Evolutionary conservation across 2,888 invertebrate genomes (phyloP).

Genomic region (Antitype chi): DNA sequence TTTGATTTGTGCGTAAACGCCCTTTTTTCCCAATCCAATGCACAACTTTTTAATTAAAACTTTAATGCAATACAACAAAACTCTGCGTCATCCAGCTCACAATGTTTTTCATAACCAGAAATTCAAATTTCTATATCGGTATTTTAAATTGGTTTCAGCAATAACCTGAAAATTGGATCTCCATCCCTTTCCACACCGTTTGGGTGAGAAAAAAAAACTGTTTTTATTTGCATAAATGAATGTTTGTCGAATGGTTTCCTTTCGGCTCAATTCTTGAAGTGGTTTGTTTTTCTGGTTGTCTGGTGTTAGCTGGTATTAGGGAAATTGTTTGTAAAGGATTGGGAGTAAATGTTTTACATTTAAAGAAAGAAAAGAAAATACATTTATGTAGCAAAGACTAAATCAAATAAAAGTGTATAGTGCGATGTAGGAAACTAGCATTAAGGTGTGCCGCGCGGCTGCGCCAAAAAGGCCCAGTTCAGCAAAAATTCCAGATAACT

Average conservation of each 20-base stretch:
- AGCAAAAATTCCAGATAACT: too few relatives aligned
- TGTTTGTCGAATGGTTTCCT: constrained; percentile 58
- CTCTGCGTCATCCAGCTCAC: not conserved
- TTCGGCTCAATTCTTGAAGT: constrained; percentile 39
- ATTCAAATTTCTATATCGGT: constrained; percentile 47
- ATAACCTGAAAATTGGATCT: constrained; percentile 67
- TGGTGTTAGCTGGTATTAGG: not conserved
- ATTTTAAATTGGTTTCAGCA: constrained; percentile 62
- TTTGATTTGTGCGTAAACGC: not conserved
- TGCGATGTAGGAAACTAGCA: too few relatives aligned
- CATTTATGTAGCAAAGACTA: too few relatives aligned
- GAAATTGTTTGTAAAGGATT: constrained; percentile 19
- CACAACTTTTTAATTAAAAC: constrained; percentile 21
- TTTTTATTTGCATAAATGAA: constrained; percentile 70
- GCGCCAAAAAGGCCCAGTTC: too few relatives aligned
- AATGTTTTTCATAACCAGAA: constrained; percentile 25
- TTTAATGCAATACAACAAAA: constrained; percentile 15
- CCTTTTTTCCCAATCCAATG: not conserved
- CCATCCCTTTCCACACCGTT: constrained; percentile 51
- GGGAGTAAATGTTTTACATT: not conserved
- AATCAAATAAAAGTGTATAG: too few relatives aligned
- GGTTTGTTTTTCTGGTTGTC: constrained; percentile 47
- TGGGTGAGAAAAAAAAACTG: constrained; percentile 66
- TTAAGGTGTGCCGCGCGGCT: too few relatives aligned
- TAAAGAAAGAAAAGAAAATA: too few relatives aligned